These are phyloP conservation scores for Lanius ludovicianus DNA, from an alignment of 2,113 vertebrate species.

Conservation along the genomic window DNA sequence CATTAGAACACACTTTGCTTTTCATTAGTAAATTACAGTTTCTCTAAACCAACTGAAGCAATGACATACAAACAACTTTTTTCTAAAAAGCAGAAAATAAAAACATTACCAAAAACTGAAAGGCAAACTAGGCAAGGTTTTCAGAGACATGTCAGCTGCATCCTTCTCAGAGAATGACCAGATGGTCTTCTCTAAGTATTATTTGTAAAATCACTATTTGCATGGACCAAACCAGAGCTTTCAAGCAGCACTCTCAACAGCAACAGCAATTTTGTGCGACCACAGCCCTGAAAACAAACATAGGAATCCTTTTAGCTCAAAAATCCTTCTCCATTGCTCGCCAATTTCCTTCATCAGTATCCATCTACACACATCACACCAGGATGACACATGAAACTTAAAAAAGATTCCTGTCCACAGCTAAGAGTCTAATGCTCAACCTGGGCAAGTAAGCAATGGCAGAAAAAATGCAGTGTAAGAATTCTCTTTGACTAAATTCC, in stretches of 20 bases:
- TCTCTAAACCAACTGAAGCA: not conserved
- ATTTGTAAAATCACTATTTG: not conserved
- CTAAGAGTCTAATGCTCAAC: not conserved
- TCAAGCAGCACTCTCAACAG: not conserved
- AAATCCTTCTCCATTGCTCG: not conserved
- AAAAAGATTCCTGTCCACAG: not conserved
- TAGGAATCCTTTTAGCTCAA: not conserved
- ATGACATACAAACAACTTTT: not conserved
- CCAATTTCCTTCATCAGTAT: not conserved
- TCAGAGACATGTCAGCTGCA: not conserved
- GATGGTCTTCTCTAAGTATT: not conserved
- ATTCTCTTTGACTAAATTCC: not conserved
- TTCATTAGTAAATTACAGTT: not conserved
- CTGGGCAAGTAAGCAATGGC: not conserved
- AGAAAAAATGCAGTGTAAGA: not conserved
- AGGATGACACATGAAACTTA: not conserved
- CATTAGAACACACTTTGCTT: not conserved
- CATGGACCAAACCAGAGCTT: not conserved
- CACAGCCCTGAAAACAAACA: not conserved
- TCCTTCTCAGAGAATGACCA: not conserved
- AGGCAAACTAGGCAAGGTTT: not conserved
- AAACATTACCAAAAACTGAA: not conserved
- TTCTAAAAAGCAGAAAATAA: not conserved
- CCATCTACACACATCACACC: not conserved
- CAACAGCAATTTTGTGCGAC: not conserved